phyloP scores from a whole-genome alignment of 2,888 invertebrate genomes.

The Parnassius smintheus region DNA sequence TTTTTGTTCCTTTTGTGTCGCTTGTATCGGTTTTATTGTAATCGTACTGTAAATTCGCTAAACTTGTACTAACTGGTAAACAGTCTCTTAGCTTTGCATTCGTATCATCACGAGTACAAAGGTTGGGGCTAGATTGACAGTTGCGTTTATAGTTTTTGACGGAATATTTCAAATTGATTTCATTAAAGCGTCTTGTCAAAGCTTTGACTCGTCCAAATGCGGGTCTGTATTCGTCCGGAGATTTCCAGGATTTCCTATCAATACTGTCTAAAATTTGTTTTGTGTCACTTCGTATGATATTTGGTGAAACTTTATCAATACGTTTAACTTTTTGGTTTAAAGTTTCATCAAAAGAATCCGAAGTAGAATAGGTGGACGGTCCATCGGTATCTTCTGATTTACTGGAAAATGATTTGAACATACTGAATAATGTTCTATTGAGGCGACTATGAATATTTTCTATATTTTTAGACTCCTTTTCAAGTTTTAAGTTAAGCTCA shows the following conservation, averaged over 20 bases:
- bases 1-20: constrained; percentile 53
- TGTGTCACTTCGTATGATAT: constrained; percentile 50
- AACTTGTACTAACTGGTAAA: constrained; percentile 62
- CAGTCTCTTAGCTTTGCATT: constrained; percentile 44
- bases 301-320: constrained; percentile 37
- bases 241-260: constrained; percentile 84
- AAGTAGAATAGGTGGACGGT: constrained; percentile 60
- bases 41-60: constrained; percentile 69
- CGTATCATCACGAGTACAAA: constrained; percentile 54
- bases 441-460: constrained; percentile 60
- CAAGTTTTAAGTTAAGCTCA: constrained; percentile 56
- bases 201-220: constrained; percentile 87
- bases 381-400: constrained; percentile 66
- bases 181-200: constrained; percentile 85
- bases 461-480: constrained; percentile 50
- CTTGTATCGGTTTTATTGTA: constrained; percentile 59
- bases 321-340: constrained; percentile 37
- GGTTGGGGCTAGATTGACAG: constrained; percentile 74
- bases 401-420: constrained; percentile 59
- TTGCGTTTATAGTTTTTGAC: constrained; percentile 67
- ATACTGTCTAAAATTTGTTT: constrained; percentile 62
- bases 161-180: constrained; percentile 69
- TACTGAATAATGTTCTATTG: constrained; percentile 56
- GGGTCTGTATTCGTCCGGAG: constrained; percentile 85
- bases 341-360: constrained; percentile 58